phyloP scores from a whole-genome alignment of 2,888 invertebrate genomes.

The Proisotoma minuta region DNA sequence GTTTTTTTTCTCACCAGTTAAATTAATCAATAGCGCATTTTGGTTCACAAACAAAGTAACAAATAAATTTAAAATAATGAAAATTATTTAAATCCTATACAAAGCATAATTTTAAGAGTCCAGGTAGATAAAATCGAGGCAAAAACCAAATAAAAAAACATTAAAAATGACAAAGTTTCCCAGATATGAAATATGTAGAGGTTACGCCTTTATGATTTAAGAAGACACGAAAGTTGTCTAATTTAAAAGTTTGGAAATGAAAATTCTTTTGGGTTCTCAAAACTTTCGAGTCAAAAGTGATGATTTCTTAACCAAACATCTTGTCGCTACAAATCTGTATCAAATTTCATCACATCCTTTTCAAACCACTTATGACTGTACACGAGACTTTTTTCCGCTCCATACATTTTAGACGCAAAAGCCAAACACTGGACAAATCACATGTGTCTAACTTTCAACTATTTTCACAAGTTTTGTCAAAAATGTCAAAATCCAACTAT shows the following conservation, averaged over 20 bases:
- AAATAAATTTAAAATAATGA: too few species aligned
- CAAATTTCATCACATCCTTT: background rate
- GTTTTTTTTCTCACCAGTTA: too few species aligned
- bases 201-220: too few species aligned
- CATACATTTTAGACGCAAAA: background rate
- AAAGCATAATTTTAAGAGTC: too few species aligned
- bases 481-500: too few species aligned
- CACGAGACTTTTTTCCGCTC: background rate
- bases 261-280: background rate
- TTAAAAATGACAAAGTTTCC: background rate
- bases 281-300: background rate
- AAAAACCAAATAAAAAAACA: too few species aligned
- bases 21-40: too few species aligned
- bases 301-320: background rate
- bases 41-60: too few species aligned
- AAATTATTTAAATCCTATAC: too few species aligned
- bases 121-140: too few species aligned
- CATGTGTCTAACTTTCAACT: too few species aligned
- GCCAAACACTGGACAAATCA: background rate
- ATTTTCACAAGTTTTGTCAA: too few species aligned
- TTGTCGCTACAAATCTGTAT: background rate
- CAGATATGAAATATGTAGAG: background rate
- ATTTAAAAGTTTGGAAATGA: background rate
- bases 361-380: background rate
- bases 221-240: background rate